Evolutionary conservation across 2,113 vertebrate species (phyloP).

Genomic region (Alaudala cheleensis): DNA sequence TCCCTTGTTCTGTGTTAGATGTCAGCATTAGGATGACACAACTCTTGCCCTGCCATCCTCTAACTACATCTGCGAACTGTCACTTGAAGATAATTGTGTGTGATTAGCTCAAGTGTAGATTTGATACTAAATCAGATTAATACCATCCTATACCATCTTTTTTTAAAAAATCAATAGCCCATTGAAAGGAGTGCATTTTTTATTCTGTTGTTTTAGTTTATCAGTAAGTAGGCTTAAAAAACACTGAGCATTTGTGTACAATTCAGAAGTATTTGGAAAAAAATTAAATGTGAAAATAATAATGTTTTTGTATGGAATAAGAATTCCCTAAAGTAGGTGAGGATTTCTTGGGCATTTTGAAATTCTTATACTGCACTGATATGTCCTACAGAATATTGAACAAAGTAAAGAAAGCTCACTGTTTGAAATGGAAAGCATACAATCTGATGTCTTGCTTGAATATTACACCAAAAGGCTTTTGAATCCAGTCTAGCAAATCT

Average conservation of each 20-base stretch:
- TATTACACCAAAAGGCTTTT: neutral
- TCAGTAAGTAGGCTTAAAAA: neutral
- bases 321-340: neutral
- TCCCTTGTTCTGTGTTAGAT: neutral
- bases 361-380: neutral
- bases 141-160: neutral
- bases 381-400: neutral
- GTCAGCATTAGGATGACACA: neutral
- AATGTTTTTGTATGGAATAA: neutral
- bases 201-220: neutral
- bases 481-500: neutral
- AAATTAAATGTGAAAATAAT: neutral
- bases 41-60: neutral
- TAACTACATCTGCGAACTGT: neutral
- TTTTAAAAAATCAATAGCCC: neutral
- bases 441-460: neutral
- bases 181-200: neutral
- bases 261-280: neutral
- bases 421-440: neutral
- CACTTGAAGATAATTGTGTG: fast-evolving
- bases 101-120: neutral
- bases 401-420: neutral
- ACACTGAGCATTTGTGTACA: neutral
- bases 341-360: neutral
- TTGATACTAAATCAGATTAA: neutral